A percentile compares a stretch with the other conserved stretches of the same genome.
Conservation (phyloP, 2,113 vertebrate genomes). For the Hydrochoerus hydrochaeris region DNA sequence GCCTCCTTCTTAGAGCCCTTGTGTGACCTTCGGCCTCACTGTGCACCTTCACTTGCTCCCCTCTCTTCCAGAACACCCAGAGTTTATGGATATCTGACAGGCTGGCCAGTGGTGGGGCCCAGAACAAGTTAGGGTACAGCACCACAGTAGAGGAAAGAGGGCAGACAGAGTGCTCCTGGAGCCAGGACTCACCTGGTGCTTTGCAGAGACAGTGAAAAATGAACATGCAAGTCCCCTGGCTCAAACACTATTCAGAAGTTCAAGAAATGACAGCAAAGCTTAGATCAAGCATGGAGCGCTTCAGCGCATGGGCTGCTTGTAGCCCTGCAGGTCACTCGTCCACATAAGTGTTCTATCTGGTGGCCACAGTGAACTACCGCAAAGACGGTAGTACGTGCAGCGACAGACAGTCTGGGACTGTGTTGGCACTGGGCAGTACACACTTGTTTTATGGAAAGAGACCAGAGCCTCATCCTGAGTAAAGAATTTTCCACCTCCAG, state of each 20-base stretch:
- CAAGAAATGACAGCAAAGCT: background rate
- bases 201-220: background rate
- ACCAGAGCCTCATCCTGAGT: background rate
- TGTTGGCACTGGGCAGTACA: fast-evolving
- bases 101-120: background rate
- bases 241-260: background rate
- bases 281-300: background rate
- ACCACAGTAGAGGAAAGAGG: background rate
- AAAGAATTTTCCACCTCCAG: background rate
- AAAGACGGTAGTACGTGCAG: background rate
- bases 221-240: background rate
- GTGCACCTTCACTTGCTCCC: background rate
- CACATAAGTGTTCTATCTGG: background rate
- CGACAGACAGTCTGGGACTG: fast-evolving
- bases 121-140: background rate
- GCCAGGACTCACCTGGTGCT: background rate
- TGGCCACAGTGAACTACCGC: background rate
- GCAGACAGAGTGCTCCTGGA: background rate
- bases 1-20: background rate
- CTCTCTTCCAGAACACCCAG: background rate
- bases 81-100: too few species aligned
- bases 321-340: background rate
- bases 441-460: background rate
- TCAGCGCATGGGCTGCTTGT: background rate
- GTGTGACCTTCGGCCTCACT: background rate